Base-by-base conservation (phyloP, 2,113 vertebrate species). In the Platysternon megacephalum region DNA sequence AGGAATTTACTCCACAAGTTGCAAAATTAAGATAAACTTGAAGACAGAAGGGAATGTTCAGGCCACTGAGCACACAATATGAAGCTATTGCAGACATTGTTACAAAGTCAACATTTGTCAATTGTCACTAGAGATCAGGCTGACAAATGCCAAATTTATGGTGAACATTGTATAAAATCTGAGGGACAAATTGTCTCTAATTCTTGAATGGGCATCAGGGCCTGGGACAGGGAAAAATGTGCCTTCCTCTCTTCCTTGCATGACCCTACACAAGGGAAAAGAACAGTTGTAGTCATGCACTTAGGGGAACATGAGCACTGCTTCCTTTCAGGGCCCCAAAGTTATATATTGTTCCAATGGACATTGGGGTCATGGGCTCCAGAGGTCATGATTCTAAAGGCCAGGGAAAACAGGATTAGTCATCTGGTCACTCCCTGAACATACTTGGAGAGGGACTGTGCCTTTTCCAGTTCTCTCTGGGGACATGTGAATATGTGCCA, bases 31-130 rank as follows among this genome's bases (percentile, higher is more conserved):
- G 90, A 11, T 26, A 5, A 19, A n/a, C 82, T 83, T 90, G 35
- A n/a, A 89, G 93, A 72, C 95, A 97, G 96, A 96, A 96, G 95
- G 95, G 91, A 87, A 86, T 5, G 96, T 97, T 97, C 94, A 94
- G 95, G 88, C 92, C 89, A 32, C 21, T 92, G 94, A 97, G 84
- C 91, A 26, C 88, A 87, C 87, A 1, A 90, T 68, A 0, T 46
- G 0, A 11, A 26, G 44, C 72, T 94, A 3, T 3, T 84, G 68
- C 85, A 96, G 92, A 92, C 93, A 96, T 94, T 96, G 89, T 84
- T 93, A 81, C 91, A 96, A 97, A 94, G 94, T 97, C 95, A 94
- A 16, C 0, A 0, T 87, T 87, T 72, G 80, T 39, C 1, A 5
- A 2, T n/a, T 48, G 17, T 29, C 78, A 2, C 79, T 19, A 46